Evolutionary conservation across 2,888 invertebrate genomes (phyloP), one percentile per base, ranked within the genome.

Genomic region (Pachymerium ferrugineum): DNA sequence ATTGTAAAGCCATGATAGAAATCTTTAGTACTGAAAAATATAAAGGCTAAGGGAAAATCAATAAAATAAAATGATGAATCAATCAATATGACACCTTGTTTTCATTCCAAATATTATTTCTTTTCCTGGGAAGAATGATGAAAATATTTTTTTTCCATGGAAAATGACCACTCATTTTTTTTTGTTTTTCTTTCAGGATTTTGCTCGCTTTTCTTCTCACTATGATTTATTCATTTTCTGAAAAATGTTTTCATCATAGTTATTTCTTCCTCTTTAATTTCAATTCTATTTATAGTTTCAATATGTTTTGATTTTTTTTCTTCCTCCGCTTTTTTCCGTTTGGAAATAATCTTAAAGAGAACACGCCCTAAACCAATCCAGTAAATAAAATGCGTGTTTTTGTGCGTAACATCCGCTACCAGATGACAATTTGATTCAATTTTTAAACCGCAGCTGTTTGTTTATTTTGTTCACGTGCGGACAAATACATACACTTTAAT

Each of bases 181-280:
- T 42, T 42, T 19, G 19, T 22, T 54, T 54, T 10, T 54, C 22
- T 54, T 5, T 22, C 16, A n/a, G 14, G 19, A 22, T 54, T 1
- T 8, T 54, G n/a, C n/a, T n/a, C n/a, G n/a, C 0, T 54, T 3
- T 54, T 8, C 16, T n/a, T 54, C 22, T 54, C 22, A 54, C 19
- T 5, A 54, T 22, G 47, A 54, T 54, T 54, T 54, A 54, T 54
- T 22, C 22, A 10, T n/a, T 54, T 54, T n/a, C 22, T 12, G 4
- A 19, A 54, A 54, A 54, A 54, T 54, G 22, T 54, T 54, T 54
- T 54, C 47, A 12, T 10, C n/a, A 19, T 10, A 16, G 19, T 22
- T 54, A 54, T 54, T 54, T 54, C 22, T 22, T 54, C 19, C 47
- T n/a, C 47, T 54, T 54, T 54, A 54, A 54, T 54, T 54, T 54